Conservation (phyloP, 2,797 vertebrate species). For the Pseudotriccus pelzelni region DNA sequence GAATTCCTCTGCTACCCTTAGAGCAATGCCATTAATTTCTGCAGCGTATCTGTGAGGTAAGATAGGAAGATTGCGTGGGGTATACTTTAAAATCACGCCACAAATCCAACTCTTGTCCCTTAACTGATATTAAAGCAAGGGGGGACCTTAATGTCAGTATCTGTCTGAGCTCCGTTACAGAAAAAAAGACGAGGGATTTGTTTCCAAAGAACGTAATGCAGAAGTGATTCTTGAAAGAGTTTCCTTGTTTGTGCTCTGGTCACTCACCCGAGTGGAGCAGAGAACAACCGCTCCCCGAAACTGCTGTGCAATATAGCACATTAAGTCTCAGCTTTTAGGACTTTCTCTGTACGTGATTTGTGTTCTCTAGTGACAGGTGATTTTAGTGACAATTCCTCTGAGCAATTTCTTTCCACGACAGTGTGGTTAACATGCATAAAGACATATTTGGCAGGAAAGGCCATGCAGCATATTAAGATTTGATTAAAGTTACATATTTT, state of each 20-base stretch:
- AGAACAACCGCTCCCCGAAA: not conserved
- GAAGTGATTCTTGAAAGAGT: not conserved
- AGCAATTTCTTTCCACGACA: constrained; percentile 55
- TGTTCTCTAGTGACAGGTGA: not conserved
- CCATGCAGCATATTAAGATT: constrained; percentile 64
- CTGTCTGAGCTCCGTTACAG: not conserved
- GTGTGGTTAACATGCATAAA: constrained; percentile 71
- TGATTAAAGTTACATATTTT: not conserved
- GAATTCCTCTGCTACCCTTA: not conserved
- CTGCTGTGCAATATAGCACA: not conserved
- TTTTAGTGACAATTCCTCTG: constrained; percentile 47
- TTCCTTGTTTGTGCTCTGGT: not conserved
- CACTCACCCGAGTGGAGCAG: not conserved
- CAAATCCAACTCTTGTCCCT: not conserved
- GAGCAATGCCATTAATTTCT: not conserved
- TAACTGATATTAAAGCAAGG: not conserved
- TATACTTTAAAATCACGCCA: not conserved
- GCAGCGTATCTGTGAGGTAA: not conserved
- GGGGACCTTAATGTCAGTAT: not conserved
- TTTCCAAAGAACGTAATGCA: not conserved
- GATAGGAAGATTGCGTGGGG: not conserved
- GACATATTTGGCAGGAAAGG: constrained; percentile 54
- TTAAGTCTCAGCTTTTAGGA: not conserved
- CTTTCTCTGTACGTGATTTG: not conserved
- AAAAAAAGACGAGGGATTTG: not conserved